Base-by-base conservation (phyloP, 2,888 invertebrate species). In the Oxystoma pomonae region DNA sequence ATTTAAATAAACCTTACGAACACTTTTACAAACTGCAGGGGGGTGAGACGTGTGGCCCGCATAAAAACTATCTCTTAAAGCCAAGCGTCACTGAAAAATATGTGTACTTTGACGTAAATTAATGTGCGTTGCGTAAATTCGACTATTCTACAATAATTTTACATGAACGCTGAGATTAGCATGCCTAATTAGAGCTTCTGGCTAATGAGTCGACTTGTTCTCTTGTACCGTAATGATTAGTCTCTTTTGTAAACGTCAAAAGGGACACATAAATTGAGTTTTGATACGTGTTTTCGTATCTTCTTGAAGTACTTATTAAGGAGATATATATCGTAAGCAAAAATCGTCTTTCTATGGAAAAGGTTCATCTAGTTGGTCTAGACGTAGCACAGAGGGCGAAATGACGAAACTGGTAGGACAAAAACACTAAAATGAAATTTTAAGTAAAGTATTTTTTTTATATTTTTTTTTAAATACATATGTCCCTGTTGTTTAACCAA, bases 91-190 rank as follows among this genome's bases (percentile, higher is more conserved):
- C 76, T 78, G 79, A 79, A 79, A 80, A 80, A 80, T 80, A 78
- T 80, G 79, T 78, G 79, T 78, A 76, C 79, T 79, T 80, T 80
- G 80, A 80, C 79, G 78, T 79, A 77, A 79, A 80, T 80, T 80
- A 79, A 80, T 80, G 80, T 79, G 79, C 80, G 79, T 79, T 75
- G 73, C 77, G 78, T 77, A 79, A 79, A 80, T 80, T 80, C 78
- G 79, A 80, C 79, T 80, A 79, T 80, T 79, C 77, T 71, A 74
- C 78, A 76, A 78, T 79, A 77, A 79, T 78, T 79, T 78, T 73
- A 73, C 76, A 76, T 75, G 74, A 76, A 75, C 75, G 75, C 68
- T 68, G 74, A 75, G 77, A 77, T 77, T 77, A 75, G 72, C 49
- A 55, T 19, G 65, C 49, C 66, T 65, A 61, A 63, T 65, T 64